Conservation (phyloP, 2,797 vertebrate species). For the Cossypha heuglini region DNA sequence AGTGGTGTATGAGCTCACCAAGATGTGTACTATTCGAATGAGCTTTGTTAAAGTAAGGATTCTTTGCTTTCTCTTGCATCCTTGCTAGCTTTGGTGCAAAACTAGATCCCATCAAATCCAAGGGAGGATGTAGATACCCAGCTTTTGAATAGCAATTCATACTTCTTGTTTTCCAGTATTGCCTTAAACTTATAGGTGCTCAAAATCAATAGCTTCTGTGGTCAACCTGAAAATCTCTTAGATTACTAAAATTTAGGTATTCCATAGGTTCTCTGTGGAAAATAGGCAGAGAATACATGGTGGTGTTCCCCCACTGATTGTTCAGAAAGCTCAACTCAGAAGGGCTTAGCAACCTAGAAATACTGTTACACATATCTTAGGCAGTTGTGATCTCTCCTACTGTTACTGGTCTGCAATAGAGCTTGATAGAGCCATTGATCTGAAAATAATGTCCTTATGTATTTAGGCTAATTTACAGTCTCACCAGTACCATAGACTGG, state of each 20-base stretch:
- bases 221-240: neutral
- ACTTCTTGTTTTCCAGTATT: neutral
- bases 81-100: neutral
- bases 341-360: neutral
- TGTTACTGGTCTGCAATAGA: neutral
- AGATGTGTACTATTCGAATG: slow-evolving; percentile 99
- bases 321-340: neutral
- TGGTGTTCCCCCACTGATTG: neutral
- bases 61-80: neutral
- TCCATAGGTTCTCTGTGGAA: neutral
- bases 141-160: neutral
- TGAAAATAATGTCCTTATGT: neutral
- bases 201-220: neutral
- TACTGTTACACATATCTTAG: neutral
- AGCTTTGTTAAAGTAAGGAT: slow-evolving; percentile 96
- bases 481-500: neutral
- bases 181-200: neutral
- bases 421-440: neutral
- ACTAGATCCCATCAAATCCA: neutral
- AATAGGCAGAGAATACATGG: neutral
- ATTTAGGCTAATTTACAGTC: neutral
- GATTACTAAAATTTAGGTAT: neutral
- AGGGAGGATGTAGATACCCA: neutral
- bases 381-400: neutral
- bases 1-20: slow-evolving; percentile 96